Base-by-base conservation (phyloP, 2,113 vertebrate species). In the Chelonoidis abingdonii region DNA sequence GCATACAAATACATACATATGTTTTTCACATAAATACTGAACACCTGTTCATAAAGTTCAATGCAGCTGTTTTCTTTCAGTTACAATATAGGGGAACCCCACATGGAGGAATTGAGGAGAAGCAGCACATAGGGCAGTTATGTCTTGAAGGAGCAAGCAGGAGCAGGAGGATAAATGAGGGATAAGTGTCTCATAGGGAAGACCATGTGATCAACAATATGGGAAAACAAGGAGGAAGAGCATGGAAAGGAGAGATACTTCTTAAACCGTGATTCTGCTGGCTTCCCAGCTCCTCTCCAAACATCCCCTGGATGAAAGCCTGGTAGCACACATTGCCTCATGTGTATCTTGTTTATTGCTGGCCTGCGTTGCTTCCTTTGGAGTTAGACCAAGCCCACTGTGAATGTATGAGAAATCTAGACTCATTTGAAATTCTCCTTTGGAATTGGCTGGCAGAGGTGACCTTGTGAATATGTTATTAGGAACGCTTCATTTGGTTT, bases 271-370 rank as follows among this genome's bases (percentile, higher is more conserved):
- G 82, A 54, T 65, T 91, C 65, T 95, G 75, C 89, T 94, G 92
- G 89, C 92, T 95, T 87, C 86, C 50, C 94, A 89, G 44, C 94
- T 81, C 50, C 91, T 90, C 96, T 29, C 90, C 5, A 24, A 65
- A 65, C 91, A 89, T 62, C 92, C 96, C 87, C 90, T 97, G 96
- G 95, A 96, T 96, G 89, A 41, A 69, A 96, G 97, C 96, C 93
- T 95, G 54, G 94, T 95, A 96, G 96, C 94, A 97, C 86, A 93
- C 92, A 87, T 24, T 79, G 47, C 82, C 93, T 97, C 97, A 97
- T 97, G 88, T 97, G 96, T 90, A 84, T 97, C 95, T 97, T 97
- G 94, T 97, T 97, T 97, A 95, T 90, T 97, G 93, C 92, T 97
- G 97, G 96, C 96, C 86, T 87, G 79, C 16, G 76, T 79, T 54